Conservation (phyloP, 2,797 vertebrate species). For the Scyliorhinus canicula region DNA sequence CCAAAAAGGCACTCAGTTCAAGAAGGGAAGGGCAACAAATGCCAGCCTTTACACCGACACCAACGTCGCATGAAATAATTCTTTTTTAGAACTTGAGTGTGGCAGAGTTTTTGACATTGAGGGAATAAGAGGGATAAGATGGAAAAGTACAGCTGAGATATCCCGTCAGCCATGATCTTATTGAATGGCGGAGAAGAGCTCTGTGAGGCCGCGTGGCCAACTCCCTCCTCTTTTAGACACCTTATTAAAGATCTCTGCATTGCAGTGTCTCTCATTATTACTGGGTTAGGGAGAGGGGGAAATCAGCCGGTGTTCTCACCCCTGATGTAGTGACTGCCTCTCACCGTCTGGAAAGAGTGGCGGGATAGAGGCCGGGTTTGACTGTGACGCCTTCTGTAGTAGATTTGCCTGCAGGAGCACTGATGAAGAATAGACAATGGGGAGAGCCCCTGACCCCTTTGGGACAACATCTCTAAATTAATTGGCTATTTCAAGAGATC, state of each 20-base stretch:
- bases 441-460: neutral
- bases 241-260: neutral
- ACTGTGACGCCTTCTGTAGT: neutral
- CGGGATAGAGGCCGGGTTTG: neutral
- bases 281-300: neutral
- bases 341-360: neutral
- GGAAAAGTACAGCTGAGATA: neutral
- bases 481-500: neutral
- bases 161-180: no score
- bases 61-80: no score
- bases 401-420: neutral
- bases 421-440: neutral
- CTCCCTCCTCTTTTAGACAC: no score
- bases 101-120: no score
- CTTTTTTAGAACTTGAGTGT: no score
- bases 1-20: no score
- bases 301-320: neutral
- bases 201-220: no score
- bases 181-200: no score
- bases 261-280: neutral
- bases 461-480: neutral
- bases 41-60: no score
- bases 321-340: neutral
- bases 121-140: neutral
- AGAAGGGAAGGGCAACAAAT: no score